These are phyloP conservation scores for Phyllotis vaccarum DNA, from an alignment of 2,797 vertebrate genomes.

Conservation along the genomic window DNA sequence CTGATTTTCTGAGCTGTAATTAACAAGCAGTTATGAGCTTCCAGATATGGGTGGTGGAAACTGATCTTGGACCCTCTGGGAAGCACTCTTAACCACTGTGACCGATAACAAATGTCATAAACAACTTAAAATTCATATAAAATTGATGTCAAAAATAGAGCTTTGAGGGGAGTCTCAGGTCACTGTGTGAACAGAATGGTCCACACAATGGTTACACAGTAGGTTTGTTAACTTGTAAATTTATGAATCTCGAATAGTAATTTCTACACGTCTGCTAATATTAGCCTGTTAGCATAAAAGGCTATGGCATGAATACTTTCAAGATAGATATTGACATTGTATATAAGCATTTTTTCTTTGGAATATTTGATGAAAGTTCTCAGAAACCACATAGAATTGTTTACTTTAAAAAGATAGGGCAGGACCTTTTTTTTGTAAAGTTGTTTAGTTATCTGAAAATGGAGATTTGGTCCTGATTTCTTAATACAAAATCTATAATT, in stretches of 20 bases:
- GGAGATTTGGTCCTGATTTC: slow-evolving; percentile 39
- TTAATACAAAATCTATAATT: slow-evolving; percentile 43
- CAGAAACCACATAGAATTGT: slow-evolving; percentile 38
- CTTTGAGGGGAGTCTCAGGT: slow-evolving; percentile 17
- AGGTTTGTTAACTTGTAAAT: background rate
- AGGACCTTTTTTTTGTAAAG: background rate
- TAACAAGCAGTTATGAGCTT: background rate
- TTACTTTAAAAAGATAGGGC: slow-evolving; percentile 17
- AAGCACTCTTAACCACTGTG: background rate
- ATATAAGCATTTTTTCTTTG: slow-evolving; percentile 48
- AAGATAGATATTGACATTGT: background rate
- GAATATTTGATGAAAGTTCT: background rate
- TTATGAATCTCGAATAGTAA: background rate
- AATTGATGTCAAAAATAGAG: background rate
- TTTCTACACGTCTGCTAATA: slow-evolving; percentile 44
- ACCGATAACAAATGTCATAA: background rate
- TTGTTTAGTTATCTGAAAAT: background rate
- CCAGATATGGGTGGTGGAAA: background rate
- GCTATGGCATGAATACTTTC: background rate
- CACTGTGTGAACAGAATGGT: background rate
- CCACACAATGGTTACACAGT: background rate
- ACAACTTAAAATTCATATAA: slow-evolving; percentile 11
- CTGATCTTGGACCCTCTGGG: background rate
- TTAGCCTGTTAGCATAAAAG: background rate
- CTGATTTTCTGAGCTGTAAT: background rate